Percentiles rank a stretch among this genome's conserved stretches.
Conservation (phyloP, 2,797 vertebrate genomes). For the Diceros bicornis region DNA sequence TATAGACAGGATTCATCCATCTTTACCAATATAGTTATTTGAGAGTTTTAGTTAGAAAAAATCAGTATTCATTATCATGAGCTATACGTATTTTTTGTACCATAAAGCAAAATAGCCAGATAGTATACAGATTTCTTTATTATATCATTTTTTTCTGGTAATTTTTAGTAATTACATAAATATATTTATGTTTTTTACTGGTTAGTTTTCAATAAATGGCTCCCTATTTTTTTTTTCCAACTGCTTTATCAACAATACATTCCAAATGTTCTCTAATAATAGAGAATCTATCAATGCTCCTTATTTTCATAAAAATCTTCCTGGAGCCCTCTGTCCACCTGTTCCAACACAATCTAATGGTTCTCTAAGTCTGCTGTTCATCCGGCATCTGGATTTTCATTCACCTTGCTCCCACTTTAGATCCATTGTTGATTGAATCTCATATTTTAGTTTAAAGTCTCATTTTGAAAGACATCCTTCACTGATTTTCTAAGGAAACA, state of each 20-base stretch:
- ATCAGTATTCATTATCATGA: neutral
- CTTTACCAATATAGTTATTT: neutral
- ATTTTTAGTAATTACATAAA: neutral
- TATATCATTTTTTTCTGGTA: neutral
- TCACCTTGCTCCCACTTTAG: neutral
- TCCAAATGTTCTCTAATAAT: neutral
- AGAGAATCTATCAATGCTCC: neutral
- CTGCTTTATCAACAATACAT: neutral
- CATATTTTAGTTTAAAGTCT: neutral
- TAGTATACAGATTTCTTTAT: neutral
- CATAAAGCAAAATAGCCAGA: neutral
- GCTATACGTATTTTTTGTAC: neutral
- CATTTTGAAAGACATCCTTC: neutral
- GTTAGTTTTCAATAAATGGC: neutral
- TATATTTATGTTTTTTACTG: neutral
- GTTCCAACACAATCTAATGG: neutral
- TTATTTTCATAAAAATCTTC: neutral
- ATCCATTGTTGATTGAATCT: neutral
- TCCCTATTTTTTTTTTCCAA: neutral
- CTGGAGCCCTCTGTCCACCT: neutral
- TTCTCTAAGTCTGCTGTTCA: neutral
- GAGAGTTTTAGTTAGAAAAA: neutral
- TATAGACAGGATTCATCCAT: neutral
- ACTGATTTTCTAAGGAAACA: neutral
- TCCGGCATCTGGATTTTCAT: neutral